Conservation (phyloP, 2,113 vertebrate species). For the Axis porcinus region DNA sequence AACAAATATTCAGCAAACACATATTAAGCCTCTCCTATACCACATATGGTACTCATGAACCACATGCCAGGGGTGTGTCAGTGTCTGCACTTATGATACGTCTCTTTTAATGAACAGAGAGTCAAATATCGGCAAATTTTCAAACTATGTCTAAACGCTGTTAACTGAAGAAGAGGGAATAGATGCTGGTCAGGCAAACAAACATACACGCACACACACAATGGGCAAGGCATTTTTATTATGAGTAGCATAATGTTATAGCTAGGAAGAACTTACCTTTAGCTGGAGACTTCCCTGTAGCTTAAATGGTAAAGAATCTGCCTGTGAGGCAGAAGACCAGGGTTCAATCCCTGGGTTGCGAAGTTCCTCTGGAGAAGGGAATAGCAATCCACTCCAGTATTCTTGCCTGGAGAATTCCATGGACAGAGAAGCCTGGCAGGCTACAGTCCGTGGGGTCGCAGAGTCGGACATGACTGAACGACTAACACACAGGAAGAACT, state of each 20-base stretch:
- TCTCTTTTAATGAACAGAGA: background rate
- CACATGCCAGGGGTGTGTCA: background rate
- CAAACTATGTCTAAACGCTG: background rate
- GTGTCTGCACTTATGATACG: background rate
- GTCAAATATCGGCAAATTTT: background rate
- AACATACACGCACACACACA: background rate
- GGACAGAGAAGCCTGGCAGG: background rate
- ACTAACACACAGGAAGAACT: background rate
- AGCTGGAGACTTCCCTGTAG: background rate
- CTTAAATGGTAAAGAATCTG: background rate
- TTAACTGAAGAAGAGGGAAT: background rate
- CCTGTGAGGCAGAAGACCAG: background rate
- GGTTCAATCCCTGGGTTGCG: background rate
- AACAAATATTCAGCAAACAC: background rate
- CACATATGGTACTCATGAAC: background rate
- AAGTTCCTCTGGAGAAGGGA: background rate
- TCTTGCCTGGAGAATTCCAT: background rate
- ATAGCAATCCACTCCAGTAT: background rate
- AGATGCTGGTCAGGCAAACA: background rate
- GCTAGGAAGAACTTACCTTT: background rate
- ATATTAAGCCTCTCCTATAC: background rate
- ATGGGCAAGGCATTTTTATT: background rate
- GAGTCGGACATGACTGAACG: rapidly evolving
- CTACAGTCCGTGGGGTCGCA: background rate
- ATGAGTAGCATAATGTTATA: background rate